Evolutionary conservation across 1,140 invertebrate genomes (phyloP), one percentile per base, ranked within the genome.

Genomic region (Drosophila gunungcola): DNA sequence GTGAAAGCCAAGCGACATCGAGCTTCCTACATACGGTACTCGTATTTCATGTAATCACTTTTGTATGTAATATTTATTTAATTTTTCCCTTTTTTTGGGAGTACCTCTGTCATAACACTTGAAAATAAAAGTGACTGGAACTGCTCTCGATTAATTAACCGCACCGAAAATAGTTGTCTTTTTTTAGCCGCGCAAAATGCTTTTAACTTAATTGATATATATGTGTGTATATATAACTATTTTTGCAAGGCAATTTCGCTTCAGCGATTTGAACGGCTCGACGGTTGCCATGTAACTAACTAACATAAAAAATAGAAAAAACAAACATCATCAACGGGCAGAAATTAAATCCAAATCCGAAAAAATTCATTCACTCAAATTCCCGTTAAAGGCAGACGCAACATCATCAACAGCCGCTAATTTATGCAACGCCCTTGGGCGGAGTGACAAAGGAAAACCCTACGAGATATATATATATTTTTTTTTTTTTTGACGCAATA

Each of bases 401-500:
- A 70, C 67, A 41, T 55, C 67, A 70, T 57, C 67, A 41, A 55
- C 55, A 45, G 16, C 63, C 61, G 73, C 76, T 88, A 86, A 86
- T 86, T 86, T 86, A 86, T 86, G 83, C 83, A 88, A 80, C 84
- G 83, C 83, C 83, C 83, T 86, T 86, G 83, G 84, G 74, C 45
- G 67, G 16, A 70, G 64, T 57, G 51, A 70, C 67, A 70, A 70
- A 48, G 42, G 36, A 41, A 56, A 67, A 36, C 67, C 64, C 67
- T 70, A 21, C 7, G 7, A 42, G 61, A 21, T 27, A 36, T 13
- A n/a, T n/a, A 43, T 43, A 43, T 27, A 25, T 46, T 13, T 63
- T 42, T 61, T 61, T 36, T 32, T 48, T 34, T 9, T 11, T 53
- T 69, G 65, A 67, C 49, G 67, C 52, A 70, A 70, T 42, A 48